These are phyloP conservation scores for Tethya wilhelma DNA, from an alignment of 37 sponge, comb jelly and placozoan species.

Conservation along the genomic window DNA sequence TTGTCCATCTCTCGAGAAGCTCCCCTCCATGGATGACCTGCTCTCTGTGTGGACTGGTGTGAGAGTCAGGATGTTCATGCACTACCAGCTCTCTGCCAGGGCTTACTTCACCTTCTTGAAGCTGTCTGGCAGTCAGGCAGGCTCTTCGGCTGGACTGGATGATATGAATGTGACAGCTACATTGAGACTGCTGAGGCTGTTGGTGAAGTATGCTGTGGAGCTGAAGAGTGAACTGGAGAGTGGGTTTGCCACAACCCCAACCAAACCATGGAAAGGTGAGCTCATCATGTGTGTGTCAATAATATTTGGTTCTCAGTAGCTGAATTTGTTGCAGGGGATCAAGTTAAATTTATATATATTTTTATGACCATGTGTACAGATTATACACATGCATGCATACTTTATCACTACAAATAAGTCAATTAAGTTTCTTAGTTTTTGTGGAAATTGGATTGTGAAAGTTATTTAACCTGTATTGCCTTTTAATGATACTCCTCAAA, in stretches of 20 bases:
- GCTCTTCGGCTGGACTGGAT: slow-evolving; percentile 66
- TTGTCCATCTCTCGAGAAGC: slow-evolving; percentile 70
- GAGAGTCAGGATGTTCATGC: slow-evolving; percentile 83
- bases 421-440: too few species aligned
- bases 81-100: slow-evolving; percentile 86
- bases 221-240: slow-evolving; percentile 79
- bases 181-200: slow-evolving; percentile 79
- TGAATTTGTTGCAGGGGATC: too few species aligned
- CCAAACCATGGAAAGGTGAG: slow-evolving; percentile 92
- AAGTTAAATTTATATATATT: too few species aligned
- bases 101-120: slow-evolving; percentile 92
- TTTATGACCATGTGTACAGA: too few species aligned
- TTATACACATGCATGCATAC: too few species aligned
- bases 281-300: too few species aligned
- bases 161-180: slow-evolving; percentile 94
- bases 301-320: too few species aligned
- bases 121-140: slow-evolving; percentile 72
- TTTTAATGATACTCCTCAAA: not conserved
- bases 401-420: too few species aligned
- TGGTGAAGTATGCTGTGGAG: slow-evolving; percentile 89
- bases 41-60: slow-evolving; percentile 81
- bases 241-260: slow-evolving; percentile 84
- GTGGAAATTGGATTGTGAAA: too few species aligned
- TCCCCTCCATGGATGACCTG: slow-evolving; percentile 65
- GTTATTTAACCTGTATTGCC: not conserved